Conservation (phyloP, 2,888 invertebrate species). For the Nymphalis polychloros region DNA sequence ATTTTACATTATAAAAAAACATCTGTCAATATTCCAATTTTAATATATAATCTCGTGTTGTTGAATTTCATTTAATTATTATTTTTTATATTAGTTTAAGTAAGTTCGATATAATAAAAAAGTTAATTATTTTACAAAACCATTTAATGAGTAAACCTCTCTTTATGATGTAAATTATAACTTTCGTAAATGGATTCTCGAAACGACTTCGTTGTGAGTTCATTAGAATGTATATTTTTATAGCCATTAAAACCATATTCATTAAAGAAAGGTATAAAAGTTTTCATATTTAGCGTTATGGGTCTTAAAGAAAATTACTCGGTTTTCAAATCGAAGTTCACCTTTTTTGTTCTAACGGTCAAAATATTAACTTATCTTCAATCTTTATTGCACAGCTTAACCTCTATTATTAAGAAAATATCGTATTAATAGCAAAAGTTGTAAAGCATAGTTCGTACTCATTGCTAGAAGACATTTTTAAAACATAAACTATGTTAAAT, state of each 20-base stretch:
- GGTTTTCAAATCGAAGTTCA: constrained; percentile 35
- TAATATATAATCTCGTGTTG: background rate
- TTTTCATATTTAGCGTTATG: constrained; percentile 39
- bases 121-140: constrained; percentile 11
- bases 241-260: constrained; percentile 43
- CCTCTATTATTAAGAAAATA: constrained; percentile 20
- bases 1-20: too few species aligned
- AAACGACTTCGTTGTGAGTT: constrained; percentile 37
- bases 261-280: constrained; percentile 41
- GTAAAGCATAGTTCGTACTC: background rate
- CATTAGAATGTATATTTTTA: constrained; percentile 39
- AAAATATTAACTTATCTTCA: constrained; percentile 29
- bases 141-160: constrained; percentile 30
- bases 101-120: constrained; percentile 9
- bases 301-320: constrained; percentile 37
- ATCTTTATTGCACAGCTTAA: constrained; percentile 30
- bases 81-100: background rate
- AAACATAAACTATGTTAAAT: too few species aligned
- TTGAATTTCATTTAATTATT: background rate
- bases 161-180: constrained; percentile 36
- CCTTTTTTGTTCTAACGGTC: constrained; percentile 34
- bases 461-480: background rate
- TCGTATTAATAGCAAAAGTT: constrained; percentile 12
- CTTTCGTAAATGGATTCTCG: constrained; percentile 37
- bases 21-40: too few species aligned